A percentile compares a stretch with the other conserved stretches of the same genome.
phyloP scores from a whole-genome alignment of 2,113 vertebrate species.

The Micromys minutus region DNA sequence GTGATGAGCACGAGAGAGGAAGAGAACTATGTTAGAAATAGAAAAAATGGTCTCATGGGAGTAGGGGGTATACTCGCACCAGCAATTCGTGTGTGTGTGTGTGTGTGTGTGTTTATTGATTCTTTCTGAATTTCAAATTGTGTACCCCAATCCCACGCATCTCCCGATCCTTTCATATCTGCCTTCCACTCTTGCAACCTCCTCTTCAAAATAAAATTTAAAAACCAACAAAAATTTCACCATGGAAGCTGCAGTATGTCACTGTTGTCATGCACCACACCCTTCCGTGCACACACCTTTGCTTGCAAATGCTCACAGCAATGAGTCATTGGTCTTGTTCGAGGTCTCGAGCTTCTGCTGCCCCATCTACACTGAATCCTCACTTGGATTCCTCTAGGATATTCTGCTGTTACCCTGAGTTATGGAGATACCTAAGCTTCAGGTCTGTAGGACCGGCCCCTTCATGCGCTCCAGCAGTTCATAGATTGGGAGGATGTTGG shows the following conservation, averaged over 20 bases:
- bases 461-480: neutral
- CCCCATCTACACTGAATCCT: neutral
- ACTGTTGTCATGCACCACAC: neutral
- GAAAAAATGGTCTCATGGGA: neutral
- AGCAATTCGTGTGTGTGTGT: neutral
- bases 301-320: neutral
- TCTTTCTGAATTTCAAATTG: neutral
- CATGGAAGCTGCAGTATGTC: neutral
- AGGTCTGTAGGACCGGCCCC: neutral
- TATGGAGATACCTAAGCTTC: neutral
- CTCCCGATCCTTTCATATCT: too few relatives aligned
- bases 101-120: too few relatives aligned
- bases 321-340: neutral
- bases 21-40: neutral
- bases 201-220: neutral
- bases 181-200: neutral
- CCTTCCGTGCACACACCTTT: neutral
- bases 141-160: neutral
- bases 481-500: neutral
- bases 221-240: neutral
- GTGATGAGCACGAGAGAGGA: neutral
- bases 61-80: too few relatives aligned
- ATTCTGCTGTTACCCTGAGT: neutral
- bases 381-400: neutral
- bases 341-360: neutral